phyloP scores from a whole-genome alignment of 1,140 invertebrate genomes.

The Drosophila leontia region DNA sequence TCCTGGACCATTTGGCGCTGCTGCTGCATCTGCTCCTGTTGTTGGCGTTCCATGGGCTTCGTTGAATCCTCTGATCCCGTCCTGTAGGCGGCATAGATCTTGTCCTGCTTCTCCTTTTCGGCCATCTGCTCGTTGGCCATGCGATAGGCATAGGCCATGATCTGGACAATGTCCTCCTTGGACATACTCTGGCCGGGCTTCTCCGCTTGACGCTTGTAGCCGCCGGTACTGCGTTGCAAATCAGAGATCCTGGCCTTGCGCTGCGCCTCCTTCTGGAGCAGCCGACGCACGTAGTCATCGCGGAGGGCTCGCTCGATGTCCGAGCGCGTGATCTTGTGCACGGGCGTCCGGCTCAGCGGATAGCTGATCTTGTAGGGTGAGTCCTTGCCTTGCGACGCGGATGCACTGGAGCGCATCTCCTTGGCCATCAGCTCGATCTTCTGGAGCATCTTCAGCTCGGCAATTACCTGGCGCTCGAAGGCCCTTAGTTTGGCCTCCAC shows the following conservation, averaged over 20 bases:
- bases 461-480: slow-evolving; percentile 75
- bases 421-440: slow-evolving; percentile 74
- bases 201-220: slow-evolving; percentile 62
- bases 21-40: background rate
- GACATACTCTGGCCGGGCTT: slow-evolving; percentile 29
- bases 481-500: slow-evolving; percentile 64
- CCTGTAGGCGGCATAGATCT: slow-evolving; percentile 51
- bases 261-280: slow-evolving; percentile 66
- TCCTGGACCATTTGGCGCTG: background rate
- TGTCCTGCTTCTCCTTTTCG: slow-evolving; percentile 36
- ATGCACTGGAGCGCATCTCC: slow-evolving; percentile 60
- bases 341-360: slow-evolving; percentile 65
- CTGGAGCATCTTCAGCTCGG: slow-evolving; percentile 67
- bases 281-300: slow-evolving; percentile 67
- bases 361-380: slow-evolving; percentile 52
- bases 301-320: slow-evolving; percentile 74
- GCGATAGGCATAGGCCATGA: slow-evolving; percentile 78
- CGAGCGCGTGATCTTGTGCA: slow-evolving; percentile 72
- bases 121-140: slow-evolving; percentile 59
- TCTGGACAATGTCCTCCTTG: slow-evolving; percentile 72
- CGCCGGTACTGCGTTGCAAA: background rate
- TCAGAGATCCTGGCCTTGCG: slow-evolving; percentile 23
- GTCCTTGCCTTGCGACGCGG: background rate
- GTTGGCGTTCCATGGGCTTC: background rate
- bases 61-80: background rate